Evolutionary conservation across 2,888 invertebrate genomes (phyloP).

Genomic region (Phaonia tiefii): DNA sequence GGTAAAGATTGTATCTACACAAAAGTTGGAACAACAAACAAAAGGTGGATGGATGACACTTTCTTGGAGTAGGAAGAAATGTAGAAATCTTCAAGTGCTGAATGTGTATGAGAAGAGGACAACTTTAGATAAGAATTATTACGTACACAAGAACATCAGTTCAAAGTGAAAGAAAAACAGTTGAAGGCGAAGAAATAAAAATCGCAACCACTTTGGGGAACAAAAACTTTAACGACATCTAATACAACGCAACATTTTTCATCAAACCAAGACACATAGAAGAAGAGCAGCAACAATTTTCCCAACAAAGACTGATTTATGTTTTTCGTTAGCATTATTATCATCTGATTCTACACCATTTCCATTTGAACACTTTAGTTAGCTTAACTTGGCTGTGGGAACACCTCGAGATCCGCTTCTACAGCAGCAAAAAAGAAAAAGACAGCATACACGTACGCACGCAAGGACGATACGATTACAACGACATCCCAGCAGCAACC

Average conservation of each 20-base stretch:
- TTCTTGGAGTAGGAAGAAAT: background rate
- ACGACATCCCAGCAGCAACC: background rate
- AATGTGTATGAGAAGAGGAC: background rate
- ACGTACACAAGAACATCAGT: background rate
- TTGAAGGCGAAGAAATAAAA: background rate
- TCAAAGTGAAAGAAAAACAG: background rate
- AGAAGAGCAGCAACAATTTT: too few relatives aligned
- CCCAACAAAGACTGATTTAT: conserved; percentile 39
- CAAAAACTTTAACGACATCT: conserved; percentile 36
- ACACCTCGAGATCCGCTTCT: background rate
- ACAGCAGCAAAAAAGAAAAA: too few relatives aligned
- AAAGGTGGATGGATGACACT: conserved; percentile 19
- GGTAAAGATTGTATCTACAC: conserved; percentile 44
- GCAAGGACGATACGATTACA: background rate
- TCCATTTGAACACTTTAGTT: background rate
- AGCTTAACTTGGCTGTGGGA: background rate
- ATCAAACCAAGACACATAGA: conserved; percentile 33
- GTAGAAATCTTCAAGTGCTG: background rate
- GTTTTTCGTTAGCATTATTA: conserved; percentile 20
- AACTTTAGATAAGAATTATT: conserved; percentile 21
- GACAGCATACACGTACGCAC: too few relatives aligned
- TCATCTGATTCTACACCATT: conserved; percentile 1
- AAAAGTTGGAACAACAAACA: background rate
- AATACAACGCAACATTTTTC: conserved; percentile 35
- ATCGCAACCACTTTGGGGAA: conserved; percentile 29